Base-by-base conservation (phyloP, 2,888 invertebrate species). In the Cephus rjabovi region DNA sequence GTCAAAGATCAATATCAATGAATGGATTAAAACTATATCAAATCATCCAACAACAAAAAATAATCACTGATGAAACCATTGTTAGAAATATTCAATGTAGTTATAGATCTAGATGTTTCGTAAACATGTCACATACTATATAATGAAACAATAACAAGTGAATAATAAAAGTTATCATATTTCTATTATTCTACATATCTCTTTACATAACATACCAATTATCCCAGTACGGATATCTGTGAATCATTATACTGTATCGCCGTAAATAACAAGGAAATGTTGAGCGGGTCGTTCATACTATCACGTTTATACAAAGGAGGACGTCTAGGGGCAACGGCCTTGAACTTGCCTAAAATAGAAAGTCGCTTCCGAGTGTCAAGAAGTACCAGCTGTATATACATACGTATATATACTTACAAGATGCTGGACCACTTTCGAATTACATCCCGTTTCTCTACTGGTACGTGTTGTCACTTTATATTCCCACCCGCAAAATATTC, bases 281-380 rank as follows among this genome's bases (percentile, higher is more conserved):
- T 40, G 40, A 40, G 40, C 15, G 40, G 40, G 15, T 15, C 40
- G 15, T 15, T 40, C 15, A 15, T 15, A 1, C 40, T 40, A 56
- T 56, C 23, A 23, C 56, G 9, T 23, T 56, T 56, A 56, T 56
- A 23, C 56, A 56, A 56, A 56, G 56, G 23, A 56, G 56, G 56
- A 56, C 23, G 23, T 37, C 23, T 56, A 23, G 56, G 56, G 56
- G 9, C 56, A 56, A 40, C 81, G 82, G 80, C 85, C 85, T 85
- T 85, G 85, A 85, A 84, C 84, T 81, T 83, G 80, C 79, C 79
- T 33, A 76, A 77, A 76, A 81, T 83, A 81, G 85, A 85, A 85
- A 85, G 85, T 84, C 73, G 79, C 69, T 12, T 76, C 56, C 80
- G 74, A 76, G 77, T 77, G 77, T 75, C 56, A 76, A 69, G 70